Conservation (phyloP, 2,113 vertebrate species). For the Craseonycteris thonglongyai region DNA sequence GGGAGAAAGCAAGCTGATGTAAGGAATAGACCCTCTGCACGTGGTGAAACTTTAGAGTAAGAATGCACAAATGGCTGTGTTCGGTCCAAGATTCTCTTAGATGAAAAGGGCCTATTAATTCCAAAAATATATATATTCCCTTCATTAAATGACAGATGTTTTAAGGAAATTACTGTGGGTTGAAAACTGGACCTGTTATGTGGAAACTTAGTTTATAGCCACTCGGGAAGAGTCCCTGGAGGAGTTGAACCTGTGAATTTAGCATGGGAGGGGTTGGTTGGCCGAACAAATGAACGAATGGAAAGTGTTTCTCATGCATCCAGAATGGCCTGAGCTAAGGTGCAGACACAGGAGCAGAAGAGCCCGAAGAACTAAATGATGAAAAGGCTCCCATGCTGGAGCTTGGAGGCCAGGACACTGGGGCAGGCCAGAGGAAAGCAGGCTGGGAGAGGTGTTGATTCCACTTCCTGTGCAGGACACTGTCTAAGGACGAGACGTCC, state of each 20-base stretch:
- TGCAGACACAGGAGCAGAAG: background rate
- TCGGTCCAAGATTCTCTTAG: background rate
- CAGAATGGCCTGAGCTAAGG: background rate
- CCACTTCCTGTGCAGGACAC: background rate
- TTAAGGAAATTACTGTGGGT: background rate
- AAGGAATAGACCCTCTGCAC: background rate
- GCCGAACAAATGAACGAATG: background rate
- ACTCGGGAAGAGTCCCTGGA: background rate
- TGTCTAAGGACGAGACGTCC: background rate
- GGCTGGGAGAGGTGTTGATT: background rate
- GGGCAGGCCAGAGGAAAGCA: background rate
- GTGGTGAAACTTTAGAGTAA: background rate
- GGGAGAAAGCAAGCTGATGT: background rate
- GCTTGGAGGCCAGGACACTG: background rate
- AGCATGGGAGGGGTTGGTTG: background rate
- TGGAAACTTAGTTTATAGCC: background rate
- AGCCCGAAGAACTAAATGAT: background rate
- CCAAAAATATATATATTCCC: background rate
- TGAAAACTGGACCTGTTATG: background rate
- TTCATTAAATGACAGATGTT: background rate
- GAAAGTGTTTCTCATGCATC: background rate
- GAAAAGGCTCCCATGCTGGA: background rate
- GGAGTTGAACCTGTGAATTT: background rate
- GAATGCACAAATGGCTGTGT: background rate
- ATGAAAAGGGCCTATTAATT: background rate